Evolutionary conservation across 2,113 vertebrate species (phyloP), one percentile per base, ranked within the genome.

Genomic region (Salminus brasiliensis): DNA sequence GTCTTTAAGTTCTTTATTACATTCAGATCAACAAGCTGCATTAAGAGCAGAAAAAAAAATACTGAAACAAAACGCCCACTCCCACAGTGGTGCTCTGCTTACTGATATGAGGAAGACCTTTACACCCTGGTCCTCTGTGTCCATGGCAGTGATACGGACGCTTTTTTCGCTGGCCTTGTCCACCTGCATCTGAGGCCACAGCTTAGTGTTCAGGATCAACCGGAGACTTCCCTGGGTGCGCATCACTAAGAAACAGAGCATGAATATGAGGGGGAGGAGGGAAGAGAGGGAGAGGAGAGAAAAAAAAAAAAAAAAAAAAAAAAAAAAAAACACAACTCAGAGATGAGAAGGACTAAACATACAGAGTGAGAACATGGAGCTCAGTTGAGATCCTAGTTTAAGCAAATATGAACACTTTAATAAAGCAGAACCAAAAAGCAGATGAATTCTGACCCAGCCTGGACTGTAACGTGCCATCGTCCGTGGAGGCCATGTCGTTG

Each of bases 91-190:
- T 7, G 5, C 57, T 23, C 21, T 32, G 30, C 93, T 82, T 92
- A 99, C 98, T 88, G 96, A 97, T 93, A 99, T 99, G 85, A 99
- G 93, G 86, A 99, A 99, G 82, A 99, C 98, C 91, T 98, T 99
- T 77, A 99, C 96, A 0, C 96, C 97, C 88, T 99, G 97, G 93
- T 98, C 98, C 91, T 99, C 98, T 0, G 98, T 96, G 87, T 99
- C 98, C 93, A 97, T 97, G 86, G 98, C 98, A 0, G 97, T 99
- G 92, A 99, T 95, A 30, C 98, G 95, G 86, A 99, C 95, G 49
- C 98, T 97, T 88, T 98, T 99, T 88, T 99, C 98, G 0, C 98
- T 98, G 90, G 98, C 97, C 92, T 99, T 99, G 88, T 99, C 98
- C 0, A 99, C 97, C 90, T 99, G 98, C 98, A 99, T 99, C 93